Evolutionary conservation across 1,140 invertebrate species (phyloP).

Genomic region (Ectropis grisescens): DNA sequence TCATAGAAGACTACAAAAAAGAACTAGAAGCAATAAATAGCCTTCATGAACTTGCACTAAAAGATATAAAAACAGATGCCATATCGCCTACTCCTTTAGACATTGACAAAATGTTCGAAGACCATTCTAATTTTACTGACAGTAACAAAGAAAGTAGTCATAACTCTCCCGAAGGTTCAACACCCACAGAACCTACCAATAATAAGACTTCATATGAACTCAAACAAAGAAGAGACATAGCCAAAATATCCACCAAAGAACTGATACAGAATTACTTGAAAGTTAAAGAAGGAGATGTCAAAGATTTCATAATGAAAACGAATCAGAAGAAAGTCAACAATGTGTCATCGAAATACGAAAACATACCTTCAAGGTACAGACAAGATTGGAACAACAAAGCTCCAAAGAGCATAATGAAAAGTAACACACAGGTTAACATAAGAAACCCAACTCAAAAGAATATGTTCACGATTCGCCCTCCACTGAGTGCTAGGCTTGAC

Average conservation of each 20-base stretch:
- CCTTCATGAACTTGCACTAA: constrained; percentile 58
- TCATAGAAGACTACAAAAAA: constrained; percentile 68
- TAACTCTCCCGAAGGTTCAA: constrained; percentile 20
- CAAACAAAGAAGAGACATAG: constrained; percentile 28
- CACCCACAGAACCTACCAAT: constrained; percentile 12
- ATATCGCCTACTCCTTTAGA: constrained; percentile 49
- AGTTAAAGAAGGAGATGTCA: constrained; percentile 48
- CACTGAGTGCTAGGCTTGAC: constrained; percentile 48
- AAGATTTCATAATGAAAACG: constrained; percentile 24
- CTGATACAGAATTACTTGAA: constrained; percentile 57
- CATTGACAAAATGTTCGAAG: constrained; percentile 54
- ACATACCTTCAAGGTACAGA: constrained; percentile 21
- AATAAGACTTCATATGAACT: constrained; percentile 29
- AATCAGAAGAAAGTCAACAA: constrained; percentile 34
- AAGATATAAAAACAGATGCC: constrained; percentile 59
- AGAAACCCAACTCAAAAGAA: constrained; percentile 35
- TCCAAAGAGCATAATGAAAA: constrained; percentile 10
- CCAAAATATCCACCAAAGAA: constrained; percentile 52
- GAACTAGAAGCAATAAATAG: constrained; percentile 65
- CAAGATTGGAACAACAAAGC: constrained; percentile 48
- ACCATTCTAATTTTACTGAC: constrained; percentile 23
- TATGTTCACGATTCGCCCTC: constrained; percentile 22
- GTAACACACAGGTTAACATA: constrained; percentile 18
- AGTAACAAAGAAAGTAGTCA: constrained; percentile 23
- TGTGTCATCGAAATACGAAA: constrained; percentile 22